These are phyloP conservation scores for Coranthus polyacanthus DNA, from an alignment of 2,797 vertebrate genomes.

Conservation along the genomic window DNA sequence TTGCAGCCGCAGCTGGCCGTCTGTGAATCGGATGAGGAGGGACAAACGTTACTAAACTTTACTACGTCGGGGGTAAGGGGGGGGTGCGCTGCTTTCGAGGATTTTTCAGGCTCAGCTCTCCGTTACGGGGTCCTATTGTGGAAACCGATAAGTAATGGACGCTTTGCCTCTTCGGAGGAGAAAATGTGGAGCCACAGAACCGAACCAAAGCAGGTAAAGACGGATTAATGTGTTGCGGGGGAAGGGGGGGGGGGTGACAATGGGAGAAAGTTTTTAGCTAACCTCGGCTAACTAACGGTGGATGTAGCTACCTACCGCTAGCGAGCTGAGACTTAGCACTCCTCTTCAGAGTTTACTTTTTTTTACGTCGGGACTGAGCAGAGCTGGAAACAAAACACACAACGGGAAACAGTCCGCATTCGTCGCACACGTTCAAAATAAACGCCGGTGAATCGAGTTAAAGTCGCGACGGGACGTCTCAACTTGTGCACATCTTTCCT, in stretches of 20 bases:
- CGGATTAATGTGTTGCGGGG: conserved; percentile 25
- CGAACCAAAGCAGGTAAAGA: conserved; percentile 70
- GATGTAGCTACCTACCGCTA: conserved; percentile 33
- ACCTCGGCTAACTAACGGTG: conserved; percentile 64
- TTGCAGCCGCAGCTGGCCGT: conserved; percentile 76
- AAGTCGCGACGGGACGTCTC: too few relatives aligned
- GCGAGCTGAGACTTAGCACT: background rate
- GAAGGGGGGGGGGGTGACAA: too few relatives aligned
- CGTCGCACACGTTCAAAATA: too few relatives aligned
- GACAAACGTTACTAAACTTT: conserved; percentile 26
- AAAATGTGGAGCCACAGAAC: conserved; percentile 54
- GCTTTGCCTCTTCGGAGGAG: conserved; percentile 2
- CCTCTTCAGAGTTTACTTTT: background rate
- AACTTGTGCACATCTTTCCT: too few relatives aligned
- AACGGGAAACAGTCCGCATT: too few relatives aligned
- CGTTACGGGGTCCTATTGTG: background rate
- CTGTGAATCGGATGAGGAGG: conserved; percentile 32
- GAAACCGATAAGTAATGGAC: conserved; percentile 44
- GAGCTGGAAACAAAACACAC: background rate
- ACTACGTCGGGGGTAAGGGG: background rate
- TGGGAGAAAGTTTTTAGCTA: conserved; percentile 76
- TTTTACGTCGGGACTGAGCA: background rate
- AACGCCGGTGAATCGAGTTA: too few relatives aligned
- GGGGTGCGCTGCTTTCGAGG: background rate
- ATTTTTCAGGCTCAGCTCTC: background rate